Base-by-base conservation (phyloP, 2,113 vertebrate genomes). In the Mobula birostris region DNA sequence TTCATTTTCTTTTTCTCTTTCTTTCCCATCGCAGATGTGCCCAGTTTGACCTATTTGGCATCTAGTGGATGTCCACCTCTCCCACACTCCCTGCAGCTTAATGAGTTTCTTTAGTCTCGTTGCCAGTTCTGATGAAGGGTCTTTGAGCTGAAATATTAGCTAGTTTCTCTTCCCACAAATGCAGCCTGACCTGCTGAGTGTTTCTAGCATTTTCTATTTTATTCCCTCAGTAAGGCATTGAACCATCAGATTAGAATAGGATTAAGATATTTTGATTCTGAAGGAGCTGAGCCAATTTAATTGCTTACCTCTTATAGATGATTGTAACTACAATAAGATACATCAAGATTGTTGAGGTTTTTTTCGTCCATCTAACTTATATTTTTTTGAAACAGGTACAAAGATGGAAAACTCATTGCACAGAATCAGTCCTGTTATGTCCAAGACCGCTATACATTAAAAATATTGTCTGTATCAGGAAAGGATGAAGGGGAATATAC, bases 401-500 rank as follows among this genome's bases (percentile, higher is more conserved):
- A 98, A 91, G 97, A 98, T n/a, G 97, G 97, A 15, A 95, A 97
- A 85, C 95, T 17, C 72, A 97, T 98, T 95, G 94, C 85, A 87
- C 96, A 96, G 7, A 98, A 97, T 95, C 97, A 96, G 14, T 97
- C 96, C 2, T 98, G 97, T 94, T 98, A 97, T 1, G 96, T 96
- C 74, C 95, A 95, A 0, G 96, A 96, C 0, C 95, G 91, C 48
- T 97, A 96, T 95, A 96, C 80, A 3, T 97, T 99, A 94, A 95
- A 94, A 83, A 97, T 99, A 79, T 95, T 94, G 68, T 96, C 98
- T 0, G 95, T 98, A 95, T 97, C 97, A 94, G 94, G 95, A 11
- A 97, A 95, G 83, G 96, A 98, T 7, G 95, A 97, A 70, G 98
- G 98, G 0, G 96, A 97, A 95, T 99, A 97, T 95, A 98, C 98